Evolutionary conservation across 2,888 invertebrate genomes (phyloP), one percentile per base, ranked within the genome.

Genomic region (Cylindroiulus punctatus): DNA sequence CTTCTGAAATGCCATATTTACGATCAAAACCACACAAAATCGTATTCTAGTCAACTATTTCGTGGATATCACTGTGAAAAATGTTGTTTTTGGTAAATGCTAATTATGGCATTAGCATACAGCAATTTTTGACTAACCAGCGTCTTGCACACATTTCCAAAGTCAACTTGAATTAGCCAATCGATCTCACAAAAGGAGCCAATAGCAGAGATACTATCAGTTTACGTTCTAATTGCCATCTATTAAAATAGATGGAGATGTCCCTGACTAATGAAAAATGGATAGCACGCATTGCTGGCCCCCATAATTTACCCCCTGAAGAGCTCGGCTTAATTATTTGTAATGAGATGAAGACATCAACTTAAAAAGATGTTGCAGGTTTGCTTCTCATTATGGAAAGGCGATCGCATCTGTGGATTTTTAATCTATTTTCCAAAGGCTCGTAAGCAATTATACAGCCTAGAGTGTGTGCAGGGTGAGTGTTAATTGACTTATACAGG

Each of bases 341-440:
- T 76, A 76, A 76, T 76, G 76, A 30, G 76, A 76, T 76, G 76
- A 76, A 76, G 76, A 32, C 76, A 76, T 76, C 76, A 76, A 76
- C 30, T 76, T 30, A 76, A 76, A 76, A 76, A 76, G 8, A 30
- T 1, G 76, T 65, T 65, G 65, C 65, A 26, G 65, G 65, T 26
- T 26, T 14, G 26, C 65, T 65, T 26, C 26, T 65, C 65, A 65
- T 65, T 26, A 65, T 76, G 26, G 30, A 76, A 30, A 17, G 12
- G 30, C 76, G 76, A 76, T 76, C 30, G 4, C 30, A 76, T 32
- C 14, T 76, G 76, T 5, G 26, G 14, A 30, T 32, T 76, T 76
- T 30, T 30, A 76, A 76, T 65, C 57, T 65, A 22, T n/a, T 76
- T 76, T 76, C 30, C 30, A 76, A 2, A 76, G 26, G 76, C 26